Evolutionary conservation across 1,140 invertebrate genomes (phyloP).

Genomic region (Drosophila insularis): DNA sequence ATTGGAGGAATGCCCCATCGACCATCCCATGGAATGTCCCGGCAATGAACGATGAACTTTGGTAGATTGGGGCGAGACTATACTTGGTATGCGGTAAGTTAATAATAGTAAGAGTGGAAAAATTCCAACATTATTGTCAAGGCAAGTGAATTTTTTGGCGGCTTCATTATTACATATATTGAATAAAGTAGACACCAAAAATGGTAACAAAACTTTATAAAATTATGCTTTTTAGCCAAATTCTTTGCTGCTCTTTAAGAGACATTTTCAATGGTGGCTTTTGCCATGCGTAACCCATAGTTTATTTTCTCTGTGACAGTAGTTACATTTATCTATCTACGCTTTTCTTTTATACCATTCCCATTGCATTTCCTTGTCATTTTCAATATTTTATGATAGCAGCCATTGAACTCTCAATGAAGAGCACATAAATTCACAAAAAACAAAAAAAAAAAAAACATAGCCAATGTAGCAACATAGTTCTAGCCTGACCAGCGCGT

Average conservation of each 20-base stretch:
- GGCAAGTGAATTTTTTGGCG: conserved; percentile 55
- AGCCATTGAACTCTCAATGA: conserved; percentile 65
- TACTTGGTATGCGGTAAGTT: conserved; percentile 67
- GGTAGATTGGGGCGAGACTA: background rate
- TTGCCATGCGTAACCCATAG: conserved; percentile 1
- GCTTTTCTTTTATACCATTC: background rate
- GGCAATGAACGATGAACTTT: conserved; percentile 9
- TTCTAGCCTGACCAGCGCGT: conserved; percentile 21
- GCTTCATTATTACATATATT: conserved; percentile 48
- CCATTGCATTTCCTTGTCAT: conserved; percentile 48
- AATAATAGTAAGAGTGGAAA: conserved; percentile 59
- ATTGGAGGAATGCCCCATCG: conserved; percentile 26
- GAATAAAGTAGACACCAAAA: background rate
- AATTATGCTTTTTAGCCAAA: background rate
- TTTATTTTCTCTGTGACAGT: conserved; percentile 7
- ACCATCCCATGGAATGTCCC: conserved; percentile 53
- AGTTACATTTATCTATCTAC: conserved; percentile 8
- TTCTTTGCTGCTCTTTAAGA: background rate
- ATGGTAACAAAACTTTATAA: too few species aligned
- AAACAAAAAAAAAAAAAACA: conserved; percentile 33
- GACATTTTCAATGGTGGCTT: background rate
- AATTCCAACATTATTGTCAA: conserved; percentile 49
- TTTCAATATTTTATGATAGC: conserved; percentile 73
- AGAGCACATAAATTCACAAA: conserved; percentile 66
- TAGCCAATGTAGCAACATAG: conserved; percentile 44